Evolutionary conservation across 2,888 invertebrate genomes (phyloP).

Genomic region (Sarcophaga variegata): DNA sequence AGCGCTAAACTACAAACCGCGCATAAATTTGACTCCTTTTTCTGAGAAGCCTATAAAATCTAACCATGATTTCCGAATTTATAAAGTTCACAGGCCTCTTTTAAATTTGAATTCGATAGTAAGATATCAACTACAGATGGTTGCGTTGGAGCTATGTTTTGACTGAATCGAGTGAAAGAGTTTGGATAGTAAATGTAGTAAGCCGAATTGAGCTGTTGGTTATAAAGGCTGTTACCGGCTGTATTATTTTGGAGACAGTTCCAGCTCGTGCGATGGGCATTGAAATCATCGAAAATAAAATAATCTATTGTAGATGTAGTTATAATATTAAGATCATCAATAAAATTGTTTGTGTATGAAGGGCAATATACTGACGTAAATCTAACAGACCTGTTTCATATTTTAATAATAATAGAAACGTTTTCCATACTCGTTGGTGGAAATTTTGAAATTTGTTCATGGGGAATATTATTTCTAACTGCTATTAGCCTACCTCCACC

Average conservation of each 20-base stretch:
- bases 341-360: conserved; percentile 4
- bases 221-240: background rate
- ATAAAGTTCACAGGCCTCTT: no score
- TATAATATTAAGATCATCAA: conserved; percentile 10
- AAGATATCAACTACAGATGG: background rate
- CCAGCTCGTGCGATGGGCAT: background rate
- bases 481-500: no score
- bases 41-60: no score
- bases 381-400: background rate
- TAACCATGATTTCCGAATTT: no score
- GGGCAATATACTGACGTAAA: conserved; percentile 37
- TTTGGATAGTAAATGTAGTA: background rate
- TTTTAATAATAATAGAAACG: no score
- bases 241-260: no score
- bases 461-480: background rate
- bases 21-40: no score
- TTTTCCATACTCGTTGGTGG: no score
- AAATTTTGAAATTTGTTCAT: no score
- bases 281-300: no score
- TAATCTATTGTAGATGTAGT: conserved; percentile 6
- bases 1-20: no score
- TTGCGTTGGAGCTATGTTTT: background rate
- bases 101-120: background rate
- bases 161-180: background rate
- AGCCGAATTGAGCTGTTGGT: no score